phyloP scores from a whole-genome alignment of 2,113 vertebrate species.

The Seriola quinqueradiata region DNA sequence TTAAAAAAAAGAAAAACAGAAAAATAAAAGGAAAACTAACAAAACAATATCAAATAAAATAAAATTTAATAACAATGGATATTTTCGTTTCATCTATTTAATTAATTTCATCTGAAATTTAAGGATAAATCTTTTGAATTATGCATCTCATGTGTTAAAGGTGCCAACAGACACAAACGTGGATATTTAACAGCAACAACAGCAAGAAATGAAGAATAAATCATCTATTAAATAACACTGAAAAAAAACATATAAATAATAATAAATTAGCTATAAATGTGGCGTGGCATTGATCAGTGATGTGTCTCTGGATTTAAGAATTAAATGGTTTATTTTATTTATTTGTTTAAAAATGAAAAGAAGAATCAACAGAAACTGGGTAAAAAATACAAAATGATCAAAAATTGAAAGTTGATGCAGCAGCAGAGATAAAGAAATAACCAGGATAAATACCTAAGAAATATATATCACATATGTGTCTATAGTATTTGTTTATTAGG shows the following conservation, averaged over 20 bases:
- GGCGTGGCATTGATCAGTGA: background rate
- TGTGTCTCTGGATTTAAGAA: background rate
- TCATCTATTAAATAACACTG: background rate
- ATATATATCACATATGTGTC: too few species aligned
- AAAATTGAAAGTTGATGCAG: background rate
- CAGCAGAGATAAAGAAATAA: too few species aligned
- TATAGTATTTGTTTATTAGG: background rate
- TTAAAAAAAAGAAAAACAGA: too few species aligned
- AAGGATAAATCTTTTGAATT: background rate
- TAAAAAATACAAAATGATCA: background rate
- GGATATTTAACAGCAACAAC: background rate
- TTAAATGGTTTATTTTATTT: background rate
- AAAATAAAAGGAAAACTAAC: background rate
- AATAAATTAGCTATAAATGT: background rate
- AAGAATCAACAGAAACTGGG: background rate
- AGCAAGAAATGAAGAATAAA: background rate
- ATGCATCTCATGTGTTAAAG: background rate
- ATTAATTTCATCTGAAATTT: too few species aligned
- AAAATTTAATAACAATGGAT: background rate
- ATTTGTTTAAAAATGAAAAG: background rate
- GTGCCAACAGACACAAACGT: background rate
- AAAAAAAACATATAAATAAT: background rate
- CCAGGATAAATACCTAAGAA: too few species aligned
- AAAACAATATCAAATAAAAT: background rate
- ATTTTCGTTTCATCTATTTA: too few species aligned